Conservation (phyloP, 2,888 invertebrate species). For the Eudemis profundana region DNA sequence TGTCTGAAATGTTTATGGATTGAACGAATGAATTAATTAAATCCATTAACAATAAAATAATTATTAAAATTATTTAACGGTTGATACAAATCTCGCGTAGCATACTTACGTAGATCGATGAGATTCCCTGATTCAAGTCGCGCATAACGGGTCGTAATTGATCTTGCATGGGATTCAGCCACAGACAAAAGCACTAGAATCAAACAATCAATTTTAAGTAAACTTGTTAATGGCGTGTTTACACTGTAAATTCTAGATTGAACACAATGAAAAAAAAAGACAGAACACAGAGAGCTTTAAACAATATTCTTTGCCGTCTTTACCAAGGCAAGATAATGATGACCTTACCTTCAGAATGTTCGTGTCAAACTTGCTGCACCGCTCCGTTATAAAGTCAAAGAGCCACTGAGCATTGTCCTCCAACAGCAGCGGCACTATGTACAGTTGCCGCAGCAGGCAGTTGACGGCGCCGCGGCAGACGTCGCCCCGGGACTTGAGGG, state of each 20-base stretch:
- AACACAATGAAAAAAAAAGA: no score
- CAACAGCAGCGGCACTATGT: conserved; percentile 69
- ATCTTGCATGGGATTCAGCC: conserved; percentile 81
- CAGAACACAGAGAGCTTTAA: no score
- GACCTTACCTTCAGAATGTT: not conserved
- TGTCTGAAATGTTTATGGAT: no score
- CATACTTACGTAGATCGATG: conserved; percentile 73
- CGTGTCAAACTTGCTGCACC: not conserved
- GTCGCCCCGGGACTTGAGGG: conserved; percentile 61
- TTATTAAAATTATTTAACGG: no score
- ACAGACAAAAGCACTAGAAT: conserved; percentile 74
- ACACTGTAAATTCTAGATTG: no score
- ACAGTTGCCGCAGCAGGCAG: conserved; percentile 63
- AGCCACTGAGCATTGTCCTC: conserved; percentile 72
- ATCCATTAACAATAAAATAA: no score
- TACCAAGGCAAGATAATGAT: not conserved
- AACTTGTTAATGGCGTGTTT: no score
- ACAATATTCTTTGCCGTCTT: no score
- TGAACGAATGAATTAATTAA: no score
- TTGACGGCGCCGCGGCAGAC: conserved; percentile 72
- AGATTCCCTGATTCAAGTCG: conserved; percentile 76
- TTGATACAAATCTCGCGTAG: no score
- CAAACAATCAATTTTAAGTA: conserved; percentile 42
- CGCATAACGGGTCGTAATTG: conserved; percentile 75
- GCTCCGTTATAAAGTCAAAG: no score